Percentiles rank a stretch among this genome's conserved stretches.
Conservation (phyloP, 2,797 vertebrate genomes). For the Remorina albescens region DNA sequence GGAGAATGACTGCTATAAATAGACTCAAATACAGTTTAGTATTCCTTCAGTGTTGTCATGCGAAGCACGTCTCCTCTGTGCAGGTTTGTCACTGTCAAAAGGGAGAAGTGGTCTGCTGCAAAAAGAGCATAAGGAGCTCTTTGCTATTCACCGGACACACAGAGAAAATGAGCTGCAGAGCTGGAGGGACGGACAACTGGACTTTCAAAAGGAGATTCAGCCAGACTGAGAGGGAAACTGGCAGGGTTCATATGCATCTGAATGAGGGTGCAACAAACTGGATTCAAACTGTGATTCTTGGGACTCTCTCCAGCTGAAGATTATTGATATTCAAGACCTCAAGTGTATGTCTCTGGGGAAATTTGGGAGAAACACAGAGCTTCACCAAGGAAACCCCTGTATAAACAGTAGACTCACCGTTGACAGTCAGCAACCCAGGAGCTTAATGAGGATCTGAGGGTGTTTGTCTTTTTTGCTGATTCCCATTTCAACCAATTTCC, state of each 20-base stretch:
- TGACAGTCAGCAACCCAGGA: slow-evolving; percentile 1
- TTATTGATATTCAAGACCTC: slow-evolving; percentile 65
- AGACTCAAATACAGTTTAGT: slow-evolving; percentile 5
- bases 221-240: slow-evolving; percentile 6
- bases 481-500: not conserved
- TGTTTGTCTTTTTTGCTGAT: too few relatives aligned
- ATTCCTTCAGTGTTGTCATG: slow-evolving; percentile 27
- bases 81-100: slow-evolving; percentile 34
- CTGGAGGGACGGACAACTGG: slow-evolving; percentile 26
- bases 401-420: not conserved
- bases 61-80: slow-evolving; percentile 32
- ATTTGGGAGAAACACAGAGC: slow-evolving; percentile 34
- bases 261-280: slow-evolving; percentile 54
- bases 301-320: slow-evolving; percentile 13
- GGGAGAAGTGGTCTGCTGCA: slow-evolving; percentile 26
- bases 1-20: slow-evolving; percentile 38
- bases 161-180: slow-evolving; percentile 44
- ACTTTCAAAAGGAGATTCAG: slow-evolving; percentile 33
- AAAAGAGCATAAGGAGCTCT: slow-evolving; percentile 32
- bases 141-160: slow-evolving; percentile 58
- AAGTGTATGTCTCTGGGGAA: slow-evolving; percentile 16
- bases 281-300: slow-evolving; percentile 45
- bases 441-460: not conserved
- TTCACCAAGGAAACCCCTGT: slow-evolving; percentile 18
- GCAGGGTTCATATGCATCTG: slow-evolving; percentile 70